Base-by-base conservation (phyloP, 2,888 invertebrate species). In the Tethea ocularis region DNA sequence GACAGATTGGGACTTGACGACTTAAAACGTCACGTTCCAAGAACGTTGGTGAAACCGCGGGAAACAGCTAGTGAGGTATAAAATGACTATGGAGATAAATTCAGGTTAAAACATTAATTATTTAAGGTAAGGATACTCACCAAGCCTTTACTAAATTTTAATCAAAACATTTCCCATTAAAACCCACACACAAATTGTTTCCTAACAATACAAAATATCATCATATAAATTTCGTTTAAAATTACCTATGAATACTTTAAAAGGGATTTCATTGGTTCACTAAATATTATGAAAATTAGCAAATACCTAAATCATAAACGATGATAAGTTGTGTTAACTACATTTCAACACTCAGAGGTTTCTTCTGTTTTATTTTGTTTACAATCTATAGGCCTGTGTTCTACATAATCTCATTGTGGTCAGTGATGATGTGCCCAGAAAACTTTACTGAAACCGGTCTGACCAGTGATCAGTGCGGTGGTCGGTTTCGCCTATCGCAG, bases 211-310 rank as follows among this genome's bases (percentile, higher is more conserved):
- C 20, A 46, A 6, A 17, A 7, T n/a, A 46, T 20, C 20, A 46
- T 46, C 41, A 46, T 6, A 46, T 46, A 46, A 46, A 46, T 15
- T 41, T 20, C 41, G 17, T 46, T 46, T 17, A 17, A 46, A 46
- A 1, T n/a, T 1, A 20, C 17, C 41, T 46, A 20, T 46, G 41
- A 17, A 13, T 46, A 46, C 10, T 8, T 46, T 20, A 17, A 46
- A 46, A 46, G 41, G 41, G 41, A 46, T 46, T 46, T 20, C 8
- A 20, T 46, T 46, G 41, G 41, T 46, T 46, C 41, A 46, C 41
- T 46, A 20, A 20, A 46, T n/a, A 46, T 46, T 46, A 46, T 46
- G 41, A 20, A 17, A 20, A 46, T 20, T 20, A 46, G 41, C 41
- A n/a, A 46, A 46, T 46, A 46, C 17, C 17, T 6, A 46, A 46